These are phyloP conservation scores for Oncorhynchus clarkii DNA, from an alignment of 2,113 vertebrate species.

Conservation along the genomic window DNA sequence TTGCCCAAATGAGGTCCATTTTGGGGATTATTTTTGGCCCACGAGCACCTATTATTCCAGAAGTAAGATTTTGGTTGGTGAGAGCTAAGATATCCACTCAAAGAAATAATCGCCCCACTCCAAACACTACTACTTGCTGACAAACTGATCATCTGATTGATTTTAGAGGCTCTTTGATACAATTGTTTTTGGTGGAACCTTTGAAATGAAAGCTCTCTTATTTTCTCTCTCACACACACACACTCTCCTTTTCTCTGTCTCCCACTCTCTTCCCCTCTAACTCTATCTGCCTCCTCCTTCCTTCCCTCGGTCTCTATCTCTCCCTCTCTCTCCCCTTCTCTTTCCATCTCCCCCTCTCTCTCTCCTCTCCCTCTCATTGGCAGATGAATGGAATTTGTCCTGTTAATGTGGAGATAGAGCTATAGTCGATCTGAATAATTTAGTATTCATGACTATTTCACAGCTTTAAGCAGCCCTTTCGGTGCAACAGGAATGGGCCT, in stretches of 20 bases:
- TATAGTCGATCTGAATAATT: slow-evolving; percentile 23
- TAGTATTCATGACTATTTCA: slow-evolving; percentile 8
- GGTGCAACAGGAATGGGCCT: background rate
- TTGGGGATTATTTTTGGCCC: too few relatives aligned
- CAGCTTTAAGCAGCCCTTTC: background rate
- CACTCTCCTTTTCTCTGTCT: background rate
- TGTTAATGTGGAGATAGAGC: slow-evolving; percentile 10
- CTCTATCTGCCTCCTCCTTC: background rate
- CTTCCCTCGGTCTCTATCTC: slow-evolving; percentile 1
- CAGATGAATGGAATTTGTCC: background rate
- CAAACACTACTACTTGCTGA: background rate
- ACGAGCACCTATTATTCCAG: too few relatives aligned
- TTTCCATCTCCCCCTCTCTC: background rate
- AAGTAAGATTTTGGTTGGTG: too few relatives aligned
- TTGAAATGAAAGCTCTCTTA: background rate
- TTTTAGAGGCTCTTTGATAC: background rate
- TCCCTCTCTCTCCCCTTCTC: background rate
- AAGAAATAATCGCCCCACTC: too few relatives aligned
- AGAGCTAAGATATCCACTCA: too few relatives aligned
- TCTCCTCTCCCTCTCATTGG: background rate
- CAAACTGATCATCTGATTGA: background rate
- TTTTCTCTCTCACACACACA: background rate
- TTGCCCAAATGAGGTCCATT: too few relatives aligned
- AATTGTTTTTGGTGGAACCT: background rate
- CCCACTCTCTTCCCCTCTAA: background rate